These are phyloP conservation scores for Montipora efflorescens DNA, from an alignment of 64 coral and sea anemone genomes.

Conservation along the genomic window DNA sequence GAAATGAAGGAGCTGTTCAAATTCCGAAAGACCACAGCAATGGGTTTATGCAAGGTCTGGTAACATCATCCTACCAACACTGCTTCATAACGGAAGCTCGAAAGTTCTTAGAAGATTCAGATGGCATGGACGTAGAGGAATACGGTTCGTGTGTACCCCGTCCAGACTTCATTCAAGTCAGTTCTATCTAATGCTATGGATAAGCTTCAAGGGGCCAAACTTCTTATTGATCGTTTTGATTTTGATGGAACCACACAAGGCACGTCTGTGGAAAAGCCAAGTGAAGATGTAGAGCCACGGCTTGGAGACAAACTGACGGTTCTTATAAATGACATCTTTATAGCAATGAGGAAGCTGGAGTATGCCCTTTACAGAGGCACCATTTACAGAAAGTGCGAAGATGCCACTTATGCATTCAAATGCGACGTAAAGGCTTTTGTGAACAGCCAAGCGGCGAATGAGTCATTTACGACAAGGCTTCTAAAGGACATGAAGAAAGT, in stretches of 20 bases:
- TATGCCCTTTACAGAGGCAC: background rate
- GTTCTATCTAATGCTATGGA: background rate
- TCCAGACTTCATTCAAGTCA: background rate
- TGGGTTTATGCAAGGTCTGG: background rate
- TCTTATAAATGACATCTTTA: background rate
- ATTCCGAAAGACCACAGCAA: background rate
- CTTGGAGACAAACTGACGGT: background rate
- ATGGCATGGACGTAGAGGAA: background rate
- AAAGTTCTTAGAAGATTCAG: background rate
- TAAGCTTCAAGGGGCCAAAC: background rate
- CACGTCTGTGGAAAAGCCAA: no score
- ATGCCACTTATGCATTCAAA: no score
- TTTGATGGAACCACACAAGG: no score
- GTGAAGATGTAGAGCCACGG: background rate
- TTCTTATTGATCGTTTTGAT: background rate
- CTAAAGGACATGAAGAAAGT: background rate
- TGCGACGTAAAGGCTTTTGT: background rate
- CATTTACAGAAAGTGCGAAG: background rate
- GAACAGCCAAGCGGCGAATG: background rate
- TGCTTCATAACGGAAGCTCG: background rate
- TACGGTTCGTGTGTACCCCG: background rate
- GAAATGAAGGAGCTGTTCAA: background rate
- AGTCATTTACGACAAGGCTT: background rate
- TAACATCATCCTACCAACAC: background rate
- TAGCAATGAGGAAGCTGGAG: background rate